Evolutionary conservation across 2,113 vertebrate species (phyloP).

Genomic region (Peucedramus taeniatus): DNA sequence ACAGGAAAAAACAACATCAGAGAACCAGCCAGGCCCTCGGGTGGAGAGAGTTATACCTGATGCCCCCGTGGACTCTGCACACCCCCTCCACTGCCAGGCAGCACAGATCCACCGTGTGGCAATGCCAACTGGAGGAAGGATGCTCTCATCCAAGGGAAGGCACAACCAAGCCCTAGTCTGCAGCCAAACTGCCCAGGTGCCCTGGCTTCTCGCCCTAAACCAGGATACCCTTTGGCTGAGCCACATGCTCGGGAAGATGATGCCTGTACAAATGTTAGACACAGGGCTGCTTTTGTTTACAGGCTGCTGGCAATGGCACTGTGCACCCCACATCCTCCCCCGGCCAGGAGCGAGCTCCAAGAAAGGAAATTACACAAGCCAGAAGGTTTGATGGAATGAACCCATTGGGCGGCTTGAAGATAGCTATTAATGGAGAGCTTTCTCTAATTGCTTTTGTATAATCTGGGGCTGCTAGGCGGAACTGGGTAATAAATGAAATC

Average conservation of each 20-base stretch:
- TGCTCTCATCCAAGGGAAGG: background rate
- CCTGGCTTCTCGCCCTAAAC: background rate
- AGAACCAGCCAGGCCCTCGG: background rate
- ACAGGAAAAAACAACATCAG: background rate
- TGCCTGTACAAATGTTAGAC: background rate
- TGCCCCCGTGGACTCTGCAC: rapidly evolving
- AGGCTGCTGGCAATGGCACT: background rate
- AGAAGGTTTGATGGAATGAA: conserved; percentile 66
- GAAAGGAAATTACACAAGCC: conserved; percentile 58
- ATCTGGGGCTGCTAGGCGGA: conserved; percentile 70
- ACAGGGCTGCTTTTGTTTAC: conserved; percentile 47
- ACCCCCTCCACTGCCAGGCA: background rate
- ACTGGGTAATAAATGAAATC: conserved; percentile 74
- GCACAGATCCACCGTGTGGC: rapidly evolving
- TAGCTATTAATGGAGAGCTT: conserved; percentile 71
- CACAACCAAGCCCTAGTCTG: background rate
- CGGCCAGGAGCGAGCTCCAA: background rate
- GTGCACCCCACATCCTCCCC: background rate
- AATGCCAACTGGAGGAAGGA: background rate
- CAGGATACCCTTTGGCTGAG: conserved; percentile 2
- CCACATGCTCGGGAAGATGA: background rate
- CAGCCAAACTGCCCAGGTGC: conserved; percentile 38
- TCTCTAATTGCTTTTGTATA: conserved; percentile 73
- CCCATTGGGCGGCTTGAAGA: conserved; percentile 63
- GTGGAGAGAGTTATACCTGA: rapidly evolving